Percentiles rank a stretch among this genome's conserved stretches.
These are phyloP conservation scores for Arvicola amphibius DNA, from an alignment of 2,797 vertebrate species.

Conservation along the genomic window DNA sequence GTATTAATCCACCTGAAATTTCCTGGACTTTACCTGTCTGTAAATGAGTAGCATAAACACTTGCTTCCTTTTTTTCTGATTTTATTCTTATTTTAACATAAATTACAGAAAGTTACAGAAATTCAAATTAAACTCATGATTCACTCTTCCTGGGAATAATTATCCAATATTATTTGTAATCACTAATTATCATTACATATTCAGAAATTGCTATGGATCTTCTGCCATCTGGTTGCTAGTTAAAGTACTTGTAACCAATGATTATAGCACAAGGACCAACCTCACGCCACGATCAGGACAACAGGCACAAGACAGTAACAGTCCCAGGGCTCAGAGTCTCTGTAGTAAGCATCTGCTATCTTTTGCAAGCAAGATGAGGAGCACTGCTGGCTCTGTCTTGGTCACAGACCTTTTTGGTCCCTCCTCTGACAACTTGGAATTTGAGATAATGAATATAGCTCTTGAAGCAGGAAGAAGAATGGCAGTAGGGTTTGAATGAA, in stretches of 20 bases:
- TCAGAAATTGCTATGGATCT: background rate
- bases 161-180: background rate
- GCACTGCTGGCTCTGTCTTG: background rate
- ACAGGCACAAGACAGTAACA: no score
- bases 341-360: background rate
- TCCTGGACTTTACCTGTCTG: background rate
- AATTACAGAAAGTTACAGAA: background rate
- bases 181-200: background rate
- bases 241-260: background rate
- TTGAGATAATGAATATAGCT: background rate
- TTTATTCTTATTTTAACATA: background rate
- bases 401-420: no score
- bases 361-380: background rate
- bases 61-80: background rate
- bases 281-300: background rate
- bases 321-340: no score
- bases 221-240: background rate
- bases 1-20: background rate
- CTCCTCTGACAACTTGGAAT: background rate
- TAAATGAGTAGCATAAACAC: background rate
- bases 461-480: background rate
- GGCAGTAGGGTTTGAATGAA: constrained; percentile 26
- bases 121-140: background rate
- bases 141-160: background rate
- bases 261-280: background rate